Evolutionary conservation across 2,113 vertebrate species (phyloP).

Genomic region (Saccopteryx leptura): DNA sequence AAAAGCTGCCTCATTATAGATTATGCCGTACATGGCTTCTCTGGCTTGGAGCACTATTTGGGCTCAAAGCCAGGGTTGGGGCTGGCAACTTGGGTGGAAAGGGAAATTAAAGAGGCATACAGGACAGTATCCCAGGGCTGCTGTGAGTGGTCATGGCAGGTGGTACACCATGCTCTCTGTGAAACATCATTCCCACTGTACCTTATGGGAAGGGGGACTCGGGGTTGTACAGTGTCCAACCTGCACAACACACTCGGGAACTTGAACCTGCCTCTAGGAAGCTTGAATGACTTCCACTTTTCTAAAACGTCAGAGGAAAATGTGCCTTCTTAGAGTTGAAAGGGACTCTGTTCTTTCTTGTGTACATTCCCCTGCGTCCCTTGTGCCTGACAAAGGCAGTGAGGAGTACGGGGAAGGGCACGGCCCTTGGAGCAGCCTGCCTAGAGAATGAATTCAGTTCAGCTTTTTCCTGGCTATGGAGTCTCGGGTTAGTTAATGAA

Average conservation of each 20-base stretch:
- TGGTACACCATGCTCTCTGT: accelerated
- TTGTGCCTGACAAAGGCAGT: neutral
- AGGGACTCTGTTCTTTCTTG: neutral
- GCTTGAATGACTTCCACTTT: neutral
- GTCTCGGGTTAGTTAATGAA: neutral
- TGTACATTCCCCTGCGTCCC: neutral
- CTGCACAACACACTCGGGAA: neutral
- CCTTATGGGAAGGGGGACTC: neutral
- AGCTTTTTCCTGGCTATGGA: neutral
- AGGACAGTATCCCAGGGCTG: neutral
- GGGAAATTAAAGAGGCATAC: neutral
- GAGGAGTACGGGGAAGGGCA: neutral
- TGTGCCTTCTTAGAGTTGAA: neutral
- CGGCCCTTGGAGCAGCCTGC: neutral
- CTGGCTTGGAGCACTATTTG: neutral
- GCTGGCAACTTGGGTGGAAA: neutral
- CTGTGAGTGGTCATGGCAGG: neutral
- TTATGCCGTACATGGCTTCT: neutral
- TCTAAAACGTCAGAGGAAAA: neutral
- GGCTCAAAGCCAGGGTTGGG: neutral
- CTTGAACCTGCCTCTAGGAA: neutral
- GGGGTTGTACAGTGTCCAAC: neutral
- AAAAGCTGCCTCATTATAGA: neutral
- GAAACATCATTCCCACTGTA: neutral
- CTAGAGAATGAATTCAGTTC: neutral